phyloP scores from a whole-genome alignment of 2,113 vertebrate species.

The Zootoca vivipara region DNA sequence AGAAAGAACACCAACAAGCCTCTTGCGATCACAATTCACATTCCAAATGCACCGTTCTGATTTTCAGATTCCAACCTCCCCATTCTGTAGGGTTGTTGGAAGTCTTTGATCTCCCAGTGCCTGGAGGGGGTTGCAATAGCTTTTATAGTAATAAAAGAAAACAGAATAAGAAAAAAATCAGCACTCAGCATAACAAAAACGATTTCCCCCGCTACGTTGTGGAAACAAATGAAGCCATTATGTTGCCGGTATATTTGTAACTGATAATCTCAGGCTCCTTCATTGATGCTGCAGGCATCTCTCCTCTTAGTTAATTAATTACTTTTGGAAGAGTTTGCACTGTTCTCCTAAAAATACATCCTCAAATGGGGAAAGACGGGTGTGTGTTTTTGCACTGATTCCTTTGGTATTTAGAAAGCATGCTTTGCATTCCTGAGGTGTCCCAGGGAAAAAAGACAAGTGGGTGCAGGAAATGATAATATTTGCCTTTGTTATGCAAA shows the following conservation, averaged over 20 bases:
- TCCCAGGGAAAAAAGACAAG: background rate
- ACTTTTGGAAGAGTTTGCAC: background rate
- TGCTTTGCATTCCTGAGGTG: background rate
- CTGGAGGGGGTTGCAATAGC: background rate
- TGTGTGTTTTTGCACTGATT: background rate
- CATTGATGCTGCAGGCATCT: background rate
- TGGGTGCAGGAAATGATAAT: background rate
- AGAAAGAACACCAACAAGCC: background rate
- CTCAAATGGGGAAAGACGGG: background rate
- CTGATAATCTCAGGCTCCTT: background rate
- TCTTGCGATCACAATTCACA: background rate
- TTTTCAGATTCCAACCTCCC: background rate
- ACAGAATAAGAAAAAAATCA: slow-evolving; percentile 11
- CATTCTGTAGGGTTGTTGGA: background rate
- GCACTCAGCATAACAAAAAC: slow-evolving; percentile 3
- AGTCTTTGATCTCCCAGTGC: slow-evolving; percentile 7
- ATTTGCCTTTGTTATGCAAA: background rate
- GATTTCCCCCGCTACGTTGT: slow-evolving; percentile 1
- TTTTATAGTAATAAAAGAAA: slow-evolving; percentile 2
- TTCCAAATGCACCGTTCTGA: background rate
- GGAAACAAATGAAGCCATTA: slow-evolving; percentile 15
- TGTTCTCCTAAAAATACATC: background rate
- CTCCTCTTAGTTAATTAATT: slow-evolving; percentile 19
- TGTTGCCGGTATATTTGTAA: slow-evolving; percentile 1
- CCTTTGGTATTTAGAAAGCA: background rate